phyloP scores from a whole-genome alignment of 2,888 invertebrate species.

The Caenorhabditis sp. region DNA sequence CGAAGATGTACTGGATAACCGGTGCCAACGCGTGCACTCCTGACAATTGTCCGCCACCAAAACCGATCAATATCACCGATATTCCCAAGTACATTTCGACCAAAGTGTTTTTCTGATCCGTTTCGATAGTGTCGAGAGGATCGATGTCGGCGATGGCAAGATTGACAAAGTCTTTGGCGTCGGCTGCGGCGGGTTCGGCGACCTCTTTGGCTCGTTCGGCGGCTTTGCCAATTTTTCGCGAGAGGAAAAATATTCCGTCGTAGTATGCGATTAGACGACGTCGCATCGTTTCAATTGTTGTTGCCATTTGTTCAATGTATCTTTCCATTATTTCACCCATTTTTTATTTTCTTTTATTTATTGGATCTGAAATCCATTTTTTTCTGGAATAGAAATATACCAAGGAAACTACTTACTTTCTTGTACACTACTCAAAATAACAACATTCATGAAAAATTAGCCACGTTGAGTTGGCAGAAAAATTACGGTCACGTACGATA shows the following conservation, averaged over 20 bases:
- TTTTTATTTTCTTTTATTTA: background rate
- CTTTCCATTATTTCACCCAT: constrained; percentile 56
- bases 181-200: constrained; percentile 48
- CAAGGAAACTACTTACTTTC: too few species aligned
- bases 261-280: constrained; percentile 59
- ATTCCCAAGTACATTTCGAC: constrained; percentile 60
- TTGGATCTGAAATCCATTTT: too few species aligned
- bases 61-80: constrained; percentile 49
- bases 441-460: too few species aligned
- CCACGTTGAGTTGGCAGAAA: too few species aligned
- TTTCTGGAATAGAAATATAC: too few species aligned
- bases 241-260: constrained; percentile 27
- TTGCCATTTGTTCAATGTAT: constrained; percentile 63
- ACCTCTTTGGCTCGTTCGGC: constrained; percentile 42
- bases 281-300: constrained; percentile 66
- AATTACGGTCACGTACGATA: too few species aligned
- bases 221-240: constrained; percentile 29
- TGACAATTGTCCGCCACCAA: constrained; percentile 49
- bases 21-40: constrained; percentile 47
- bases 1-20: constrained; percentile 46
- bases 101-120: constrained; percentile 49
- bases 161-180: constrained; percentile 50
- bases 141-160: constrained; percentile 24
- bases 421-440: too few species aligned
- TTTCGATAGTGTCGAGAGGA: constrained; percentile 43